Conservation (phyloP, 2,797 vertebrate species). For the Anas georgica region DNA sequence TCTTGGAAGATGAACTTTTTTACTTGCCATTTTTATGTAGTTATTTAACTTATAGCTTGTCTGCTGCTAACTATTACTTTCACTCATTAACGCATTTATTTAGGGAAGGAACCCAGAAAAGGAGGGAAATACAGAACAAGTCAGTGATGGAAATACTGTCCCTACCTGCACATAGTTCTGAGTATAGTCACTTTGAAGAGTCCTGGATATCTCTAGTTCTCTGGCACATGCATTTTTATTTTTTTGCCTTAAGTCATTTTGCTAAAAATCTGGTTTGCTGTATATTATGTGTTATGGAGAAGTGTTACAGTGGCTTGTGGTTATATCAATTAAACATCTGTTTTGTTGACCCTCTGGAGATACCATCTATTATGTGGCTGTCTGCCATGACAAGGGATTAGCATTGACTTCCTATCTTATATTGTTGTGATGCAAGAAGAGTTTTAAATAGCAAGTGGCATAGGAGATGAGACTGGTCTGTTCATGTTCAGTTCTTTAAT, state of each 20-base stretch:
- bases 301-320: not conserved
- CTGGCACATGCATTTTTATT: accelerated
- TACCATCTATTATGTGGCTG: not conserved
- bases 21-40: not conserved
- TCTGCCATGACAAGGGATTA: not conserved
- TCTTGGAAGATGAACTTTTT: not conserved
- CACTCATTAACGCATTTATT: not conserved
- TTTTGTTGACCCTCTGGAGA: not conserved
- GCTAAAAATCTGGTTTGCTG: not conserved
- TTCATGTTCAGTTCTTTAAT: not conserved
- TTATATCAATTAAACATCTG: not conserved
- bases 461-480: not conserved
- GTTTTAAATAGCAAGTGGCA: not conserved
- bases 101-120: not conserved
- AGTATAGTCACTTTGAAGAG: not conserved
- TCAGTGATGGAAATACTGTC: not conserved
- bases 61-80: not conserved
- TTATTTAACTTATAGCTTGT: not conserved
- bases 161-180: not conserved
- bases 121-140: not conserved
- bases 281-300: not conserved
- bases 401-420: not conserved
- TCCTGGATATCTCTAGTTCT: not conserved
- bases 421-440: not conserved
- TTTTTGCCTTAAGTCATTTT: not conserved